Base-by-base conservation (phyloP, 1,140 invertebrate species). In the Delia radicum region DNA sequence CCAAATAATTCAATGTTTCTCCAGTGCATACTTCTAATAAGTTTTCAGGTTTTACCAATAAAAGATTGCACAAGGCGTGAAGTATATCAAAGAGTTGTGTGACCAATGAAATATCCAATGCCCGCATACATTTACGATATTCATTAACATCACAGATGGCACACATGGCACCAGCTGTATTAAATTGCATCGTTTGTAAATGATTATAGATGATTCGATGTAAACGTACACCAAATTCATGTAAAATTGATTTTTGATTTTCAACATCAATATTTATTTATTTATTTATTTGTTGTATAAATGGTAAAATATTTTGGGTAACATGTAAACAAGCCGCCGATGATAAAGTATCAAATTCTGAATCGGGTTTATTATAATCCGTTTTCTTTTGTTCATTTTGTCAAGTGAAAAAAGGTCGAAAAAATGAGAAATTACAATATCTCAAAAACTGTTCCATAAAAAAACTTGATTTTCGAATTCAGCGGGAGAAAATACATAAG, bases 71-170 rank as follows among this genome's bases (percentile, higher is more conserved):
- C 6, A 99, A 89, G 8, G 97, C 95, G 86, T 99, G 96, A 15
- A 99, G 88, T 29, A 95, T 95, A 87, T 99, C 96, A 88, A 99
- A 99, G 24, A 98, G 87, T 55, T 93, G 92, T 24, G 91, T 93
- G 13, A 98, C 92, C 29, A 96, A 87, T 0, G 92, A 89, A 31
- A 94, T 90, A 75, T 92, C 89, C 81, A 95, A 90, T 79, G 91
- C 88, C 79, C 93, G 91, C 8, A 94, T 92, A 88, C 92, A 95
- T 85, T 92, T 96, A 31, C 96, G 89, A 85, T 95, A 95, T 85
- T 99, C 98, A 83, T 98, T 98, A 73, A 99, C 94, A 89, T 99
- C 98, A 88, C 96, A 99, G 77, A 99, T 98, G 2, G 95, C 95
- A 85, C 96, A 93, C 95, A 99, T 98, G 2, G 96, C 97, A 74